A percentile compares a stretch with the other conserved stretches of the same genome.
These are phyloP conservation scores for Chromoteleia sp. DNA, from an alignment of 2,888 invertebrate genomes.

Conservation along the genomic window DNA sequence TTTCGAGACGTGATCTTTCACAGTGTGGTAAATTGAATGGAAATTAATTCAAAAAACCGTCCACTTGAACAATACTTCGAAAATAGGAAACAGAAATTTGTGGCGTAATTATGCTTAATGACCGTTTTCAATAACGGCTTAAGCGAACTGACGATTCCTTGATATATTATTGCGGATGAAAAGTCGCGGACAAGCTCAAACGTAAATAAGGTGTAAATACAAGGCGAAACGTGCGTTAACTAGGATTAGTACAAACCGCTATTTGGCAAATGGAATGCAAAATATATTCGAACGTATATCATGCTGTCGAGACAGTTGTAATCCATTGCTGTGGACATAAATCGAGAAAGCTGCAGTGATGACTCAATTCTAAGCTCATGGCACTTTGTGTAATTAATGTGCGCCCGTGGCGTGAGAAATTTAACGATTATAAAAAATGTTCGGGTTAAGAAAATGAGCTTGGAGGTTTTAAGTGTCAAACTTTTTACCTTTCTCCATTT, in stretches of 20 bases:
- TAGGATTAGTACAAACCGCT: slow-evolving; percentile 74
- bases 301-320: slow-evolving; percentile 76
- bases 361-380: slow-evolving; percentile 78
- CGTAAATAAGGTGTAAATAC: slow-evolving; percentile 75
- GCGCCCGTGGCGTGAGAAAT: slow-evolving; percentile 55
- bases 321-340: slow-evolving; percentile 77
- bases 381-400: slow-evolving; percentile 78
- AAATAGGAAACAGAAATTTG: background rate
- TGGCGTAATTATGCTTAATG: slow-evolving; percentile 4
- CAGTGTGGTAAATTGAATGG: background rate
- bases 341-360: slow-evolving; percentile 79
- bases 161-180: slow-evolving; percentile 52
- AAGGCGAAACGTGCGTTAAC: slow-evolving; percentile 72
- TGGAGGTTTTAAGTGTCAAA: slow-evolving; percentile 5
- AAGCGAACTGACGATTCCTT: slow-evolving; percentile 40
- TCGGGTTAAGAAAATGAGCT: slow-evolving; percentile 25
- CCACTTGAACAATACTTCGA: no score
- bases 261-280: slow-evolving; percentile 76
- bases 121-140: slow-evolving; percentile 37
- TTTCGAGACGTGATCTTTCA: background rate
- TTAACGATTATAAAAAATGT: slow-evolving; percentile 52
- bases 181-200: slow-evolving; percentile 61
- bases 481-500: slow-evolving; percentile 41
- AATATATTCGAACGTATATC: slow-evolving; percentile 78
- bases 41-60: no score